Conservation (phyloP, 2,797 vertebrate species). For the Cynodonichthys magdalenae region DNA sequence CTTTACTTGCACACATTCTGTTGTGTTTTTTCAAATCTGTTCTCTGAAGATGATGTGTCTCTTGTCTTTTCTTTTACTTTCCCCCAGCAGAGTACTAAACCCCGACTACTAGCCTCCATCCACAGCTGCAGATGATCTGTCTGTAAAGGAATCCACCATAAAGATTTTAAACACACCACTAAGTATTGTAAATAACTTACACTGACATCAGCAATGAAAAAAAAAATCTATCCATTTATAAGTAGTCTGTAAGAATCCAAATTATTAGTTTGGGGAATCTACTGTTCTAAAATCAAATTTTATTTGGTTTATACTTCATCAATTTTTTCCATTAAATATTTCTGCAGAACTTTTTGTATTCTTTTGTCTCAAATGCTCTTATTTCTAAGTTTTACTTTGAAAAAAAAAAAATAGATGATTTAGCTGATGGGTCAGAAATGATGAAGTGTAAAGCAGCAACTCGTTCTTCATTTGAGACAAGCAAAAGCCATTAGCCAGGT, state of each 20-base stretch:
- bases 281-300: neutral
- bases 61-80: conserved; percentile 3
- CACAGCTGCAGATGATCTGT: conserved; percentile 46
- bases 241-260: accelerated
- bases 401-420: neutral
- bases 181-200: neutral
- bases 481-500: neutral
- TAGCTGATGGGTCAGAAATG: neutral
- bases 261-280: neutral
- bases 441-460: neutral
- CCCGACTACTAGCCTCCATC: conserved; percentile 19
- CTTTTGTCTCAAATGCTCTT: neutral
- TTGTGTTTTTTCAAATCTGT: conserved; percentile 32
- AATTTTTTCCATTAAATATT: neutral
- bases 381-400: too few species aligned
- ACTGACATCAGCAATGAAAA: conserved; percentile 4
- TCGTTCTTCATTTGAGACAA: neutral
- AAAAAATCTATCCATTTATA: neutral
- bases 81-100: conserved; percentile 9
- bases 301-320: neutral
- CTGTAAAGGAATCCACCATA: conserved; percentile 26
- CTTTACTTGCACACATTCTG: conserved; percentile 19
- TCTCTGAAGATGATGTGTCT: conserved; percentile 23
- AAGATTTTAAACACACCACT: conserved; percentile 14
- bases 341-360: neutral